Base-by-base conservation (phyloP, 2,113 vertebrate species). In the Pygoscelis antarcticus region DNA sequence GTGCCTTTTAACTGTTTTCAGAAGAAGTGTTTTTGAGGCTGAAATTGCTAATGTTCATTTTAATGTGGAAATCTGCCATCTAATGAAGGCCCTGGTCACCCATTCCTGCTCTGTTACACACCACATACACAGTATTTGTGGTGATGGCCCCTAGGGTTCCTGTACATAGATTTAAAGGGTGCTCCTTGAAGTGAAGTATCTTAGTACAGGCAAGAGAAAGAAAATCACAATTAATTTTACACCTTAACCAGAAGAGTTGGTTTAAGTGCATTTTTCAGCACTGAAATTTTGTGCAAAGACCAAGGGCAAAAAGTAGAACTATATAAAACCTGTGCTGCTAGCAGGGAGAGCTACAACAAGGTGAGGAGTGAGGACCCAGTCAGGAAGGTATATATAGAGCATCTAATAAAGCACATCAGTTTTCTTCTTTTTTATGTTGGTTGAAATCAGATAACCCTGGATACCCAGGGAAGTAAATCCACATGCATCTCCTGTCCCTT, bases 1-100 rank as follows among this genome's bases (percentile, higher is more conserved):
- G 20, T 68, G 85, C 90, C 81, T 97, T 97, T 98, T 96, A 96
- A 96, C 87, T 71, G 74, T 71, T 75, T 62, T 93, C 91, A 83
- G 83, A 95, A 95, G 81, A 93, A 87, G 58, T 32, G 46, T 20
- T 93, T 94, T 95, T 95, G 77, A 95, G 87, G 68, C 86, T 91
- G 71, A 93, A 98, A 82, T 93, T 57, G 62, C 19, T 92, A 92
- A 74, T 54, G 22, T 69, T 87, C 57, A 93, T 92, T 95, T 95
- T 91, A 62, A 51, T 66, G 57, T 60, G 62, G 71, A 95, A 83
- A 40, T 83, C 8, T 47, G 46, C 36, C 61, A 52, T 62, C n/a
- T 88, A 65, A 74, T 69, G 51, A 64, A 80, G 75, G 60, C 58
- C 36, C 22, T 44, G 44, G 65, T 65, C 55, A 60, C 60, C 46